Evolutionary conservation across 2,888 invertebrate genomes (phyloP), one percentile per base, ranked within the genome.

Genomic region (Emmelina monodactyla): DNA sequence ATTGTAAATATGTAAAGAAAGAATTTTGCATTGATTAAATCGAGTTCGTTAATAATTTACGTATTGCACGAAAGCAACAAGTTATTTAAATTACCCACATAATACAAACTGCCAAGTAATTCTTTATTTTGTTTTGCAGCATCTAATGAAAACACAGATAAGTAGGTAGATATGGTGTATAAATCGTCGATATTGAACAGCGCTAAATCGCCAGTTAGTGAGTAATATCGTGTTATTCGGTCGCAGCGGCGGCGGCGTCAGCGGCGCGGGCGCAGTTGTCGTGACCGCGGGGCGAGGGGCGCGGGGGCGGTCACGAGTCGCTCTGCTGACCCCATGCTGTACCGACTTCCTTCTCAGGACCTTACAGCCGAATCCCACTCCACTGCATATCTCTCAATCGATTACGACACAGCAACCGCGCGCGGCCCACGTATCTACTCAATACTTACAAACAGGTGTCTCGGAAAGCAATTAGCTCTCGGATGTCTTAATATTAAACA

Each of bases 161-260:
- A 38, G n/a, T n/a, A n/a, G n/a, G n/a, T n/a, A n/a, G n/a, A n/a
- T n/a, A n/a, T n/a, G n/a, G n/a, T n/a, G n/a, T n/a, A n/a, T n/a
- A n/a, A n/a, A n/a, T n/a, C n/a, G n/a, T n/a, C n/a, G n/a, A n/a
- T n/a, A n/a, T n/a, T 52, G 42, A 45, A 54, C 61, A 64, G 75
- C 73, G 75, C 73, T 73, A 75, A 76, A 73, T 73, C 65, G 68
- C 66, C 73, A 69, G 75, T 76, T 72, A 75, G 72, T 70, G 64
- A 73, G 69, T 70, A 75, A 72, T 73, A 73, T 69, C 69, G 65
- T 70, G 75, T 76, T 70, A 69, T 75, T 70, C 67, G 64, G 62
- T 59, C 57, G 58, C 58, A n/a, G n/a, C n/a, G n/a, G n/a, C n/a
- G n/a, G 67, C 62, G 59, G 65, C 59, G 60, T 59, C 53, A n/a